Evolutionary conservation across 2,113 vertebrate species (phyloP), one percentile per base, ranked within the genome.

Genomic region (Anarhynchus alexandrinus): DNA sequence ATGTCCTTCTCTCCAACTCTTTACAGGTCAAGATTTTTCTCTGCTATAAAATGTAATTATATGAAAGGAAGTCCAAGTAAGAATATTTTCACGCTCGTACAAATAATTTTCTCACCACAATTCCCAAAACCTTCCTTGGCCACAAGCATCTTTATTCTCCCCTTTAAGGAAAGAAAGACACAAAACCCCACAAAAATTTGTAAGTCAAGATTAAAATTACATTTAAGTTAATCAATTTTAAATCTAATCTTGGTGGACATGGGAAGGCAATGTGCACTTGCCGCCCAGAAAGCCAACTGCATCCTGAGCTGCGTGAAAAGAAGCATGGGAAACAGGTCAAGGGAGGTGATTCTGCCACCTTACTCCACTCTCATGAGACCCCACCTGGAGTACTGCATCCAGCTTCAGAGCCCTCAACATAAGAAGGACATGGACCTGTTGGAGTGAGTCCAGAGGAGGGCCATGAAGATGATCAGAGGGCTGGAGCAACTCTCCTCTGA

Each of bases 321-420:
- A 18, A 79, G 20, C 0, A 0, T 22, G 34, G 5, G 3, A 34
- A 83, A 25, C 10, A 90, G 30, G 47, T 29, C 0, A 0, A 70
- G 34, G 27, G 40, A 54, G 6, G 27, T 12, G 38, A 58, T 40
- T 69, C 23, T 67, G 0, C 0, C 9, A 4, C 19, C 67, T 29
- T 47, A 1, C 5, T 83, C 34, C 5, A 1, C 13, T 69, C 43
- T 43, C 1, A 3, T n/a, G 15, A 67, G 34, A 64, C 2, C 4
- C 7, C 30, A 64, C 3, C 25, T 71, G 36, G 6, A 58, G 21
- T 15, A 3, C 8, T 59, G 15, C 2, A 1, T 45, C 9, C 38
- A 69, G 7, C 23, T 81, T 12, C 59, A 30, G n/a, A 10, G 8
- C 6, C 3, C 10, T 2, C 38, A 54, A 3, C 2, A 54, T 23